Base-by-base conservation (phyloP, 2,113 vertebrate species). In the Lepus timidus region DNA sequence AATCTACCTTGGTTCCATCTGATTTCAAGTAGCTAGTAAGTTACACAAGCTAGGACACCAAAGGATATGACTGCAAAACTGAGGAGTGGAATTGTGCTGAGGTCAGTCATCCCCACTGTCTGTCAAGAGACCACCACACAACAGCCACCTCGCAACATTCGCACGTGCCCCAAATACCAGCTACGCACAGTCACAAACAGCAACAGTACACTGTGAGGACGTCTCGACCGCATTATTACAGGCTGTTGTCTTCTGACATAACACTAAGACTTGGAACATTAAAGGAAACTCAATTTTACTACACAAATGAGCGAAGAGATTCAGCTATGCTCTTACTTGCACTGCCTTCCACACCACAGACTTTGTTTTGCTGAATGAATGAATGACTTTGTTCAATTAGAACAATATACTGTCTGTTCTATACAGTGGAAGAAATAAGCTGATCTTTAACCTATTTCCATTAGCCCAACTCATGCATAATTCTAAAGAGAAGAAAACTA, bases 361-460 rank as follows among this genome's bases (percentile, higher is more conserved):
- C 90, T 92, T 4, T 81, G 22, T 84, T 95, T 87, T 78, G 85
- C 80, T 93, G 23, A 96, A 94, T 39, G 31, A 90, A 84, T 55
- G 62, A 82, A 61, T 94, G 81, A 94, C 73, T 90, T 75, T 75
- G 91, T 91, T 96, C 88, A 68, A 44, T 23, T 51, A 88, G 36
- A 94, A 96, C 95, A 97, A 96, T 90, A 64, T 90, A 91, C 73
- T 65, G 10, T 75, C 90, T 97, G 80, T 97, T 93, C 51, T 85
- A 78, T 9, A 92, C 22, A 73, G 83, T 87, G 92, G 44, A 25
- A 87, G 90, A 96, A 93, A 82, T 78, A 96, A 85, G 58, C 84
- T 88, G 49, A 88, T 92, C 65, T 92, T 73, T 84, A 92, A 86
- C 55, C 16, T 73, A 84, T 90, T 95, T 88, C 90, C 68, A 96